Evolutionary conservation across 2,888 invertebrate species (phyloP).

Genomic region (Pasiphila rectangulata): DNA sequence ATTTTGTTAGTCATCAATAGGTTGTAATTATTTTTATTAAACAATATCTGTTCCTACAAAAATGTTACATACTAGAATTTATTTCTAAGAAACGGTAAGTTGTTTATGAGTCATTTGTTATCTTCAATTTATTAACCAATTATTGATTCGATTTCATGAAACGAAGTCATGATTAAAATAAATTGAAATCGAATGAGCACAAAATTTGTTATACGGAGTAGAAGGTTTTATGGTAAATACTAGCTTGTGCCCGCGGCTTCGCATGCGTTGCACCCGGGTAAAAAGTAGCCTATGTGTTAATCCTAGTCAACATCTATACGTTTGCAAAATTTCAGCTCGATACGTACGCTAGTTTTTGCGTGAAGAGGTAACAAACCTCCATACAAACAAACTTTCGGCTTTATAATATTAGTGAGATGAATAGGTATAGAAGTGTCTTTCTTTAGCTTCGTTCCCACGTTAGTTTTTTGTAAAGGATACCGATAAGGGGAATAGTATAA

Average conservation of each 20-base stretch:
- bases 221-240: slow-evolving; percentile 60
- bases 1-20: no score
- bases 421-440: slow-evolving; percentile 69
- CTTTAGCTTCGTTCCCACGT: slow-evolving; percentile 75
- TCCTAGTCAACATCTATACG: no score
- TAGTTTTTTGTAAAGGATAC: slow-evolving; percentile 69
- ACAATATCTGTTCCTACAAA: no score
- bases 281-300: no score
- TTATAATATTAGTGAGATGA: no score
- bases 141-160: background rate
- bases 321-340: no score
- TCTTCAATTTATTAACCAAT: slow-evolving; percentile 2
- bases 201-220: slow-evolving; percentile 49
- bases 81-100: slow-evolving; percentile 12
- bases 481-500: slow-evolving; percentile 77
- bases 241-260: no score
- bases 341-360: no score
- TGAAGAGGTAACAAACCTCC: no score
- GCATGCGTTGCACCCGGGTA: no score
- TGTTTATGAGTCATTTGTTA: slow-evolving; percentile 21
- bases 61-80: background rate
- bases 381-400: no score
- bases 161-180: slow-evolving; percentile 4
- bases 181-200: slow-evolving; percentile 33
- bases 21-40: no score